Evolutionary conservation across 2,888 invertebrate genomes (phyloP).

Genomic region (Drosophila nr. perissopoda): DNA sequence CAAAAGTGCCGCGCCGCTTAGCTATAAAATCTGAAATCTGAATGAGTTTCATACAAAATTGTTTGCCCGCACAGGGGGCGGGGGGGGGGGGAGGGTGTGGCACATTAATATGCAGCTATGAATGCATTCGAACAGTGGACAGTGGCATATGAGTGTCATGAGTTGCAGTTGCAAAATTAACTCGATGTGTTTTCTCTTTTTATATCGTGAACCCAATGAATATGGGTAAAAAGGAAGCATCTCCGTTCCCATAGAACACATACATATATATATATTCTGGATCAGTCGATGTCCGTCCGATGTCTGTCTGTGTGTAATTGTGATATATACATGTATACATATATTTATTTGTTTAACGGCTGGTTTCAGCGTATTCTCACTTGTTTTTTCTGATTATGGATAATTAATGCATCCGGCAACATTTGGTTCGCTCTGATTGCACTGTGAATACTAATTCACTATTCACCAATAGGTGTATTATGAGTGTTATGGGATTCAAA

Average conservation of each 20-base stretch:
- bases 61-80: not conserved
- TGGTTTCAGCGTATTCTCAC: not conserved
- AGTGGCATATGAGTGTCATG: slow-evolving; percentile 20
- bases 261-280: not conserved
- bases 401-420: not conserved
- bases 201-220: not conserved
- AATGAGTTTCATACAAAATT: slow-evolving; percentile 66
- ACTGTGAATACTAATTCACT: slow-evolving; percentile 25
- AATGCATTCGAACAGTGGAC: slow-evolving; percentile 26
- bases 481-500: not conserved
- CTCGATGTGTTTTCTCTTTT: not conserved
- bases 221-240: not conserved
- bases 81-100: not conserved
- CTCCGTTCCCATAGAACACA: not conserved
- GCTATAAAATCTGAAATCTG: slow-evolving; percentile 45
- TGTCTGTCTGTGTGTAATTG: not conserved
- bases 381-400: not conserved
- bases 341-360: not conserved
- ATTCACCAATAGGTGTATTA: slow-evolving; percentile 6
- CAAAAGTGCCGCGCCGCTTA: slow-evolving; percentile 59
- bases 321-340: not conserved
- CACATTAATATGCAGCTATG: slow-evolving; percentile 58
- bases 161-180: slow-evolving; percentile 8
- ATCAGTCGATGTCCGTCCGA: not conserved
- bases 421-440: slow-evolving; percentile 19